These are phyloP conservation scores for Melopsittacus undulatus DNA, from an alignment of 2,797 vertebrate species.

Conservation along the genomic window DNA sequence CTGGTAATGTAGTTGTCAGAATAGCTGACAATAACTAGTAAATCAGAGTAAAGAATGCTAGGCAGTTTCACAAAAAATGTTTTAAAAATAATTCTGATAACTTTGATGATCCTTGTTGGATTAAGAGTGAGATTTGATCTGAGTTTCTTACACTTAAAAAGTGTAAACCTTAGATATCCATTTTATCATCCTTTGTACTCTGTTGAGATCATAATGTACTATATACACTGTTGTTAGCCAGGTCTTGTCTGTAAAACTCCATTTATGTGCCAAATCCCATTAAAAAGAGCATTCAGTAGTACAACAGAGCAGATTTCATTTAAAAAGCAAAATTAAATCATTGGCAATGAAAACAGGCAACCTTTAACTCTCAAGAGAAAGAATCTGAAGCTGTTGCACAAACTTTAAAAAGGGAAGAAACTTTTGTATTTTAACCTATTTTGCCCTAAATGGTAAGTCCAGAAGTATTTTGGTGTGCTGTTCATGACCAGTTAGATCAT, in stretches of 20 bases:
- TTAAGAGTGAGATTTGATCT: not conserved
- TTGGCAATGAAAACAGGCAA: constrained; percentile 5
- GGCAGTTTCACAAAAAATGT: not conserved
- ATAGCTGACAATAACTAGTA: not conserved
- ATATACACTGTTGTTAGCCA: not conserved
- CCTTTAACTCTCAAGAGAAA: not conserved
- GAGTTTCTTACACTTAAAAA: not conserved
- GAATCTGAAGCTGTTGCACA: not conserved
- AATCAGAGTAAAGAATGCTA: not conserved
- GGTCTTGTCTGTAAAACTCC: constrained; percentile 3
- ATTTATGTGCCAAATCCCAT: constrained; percentile 41
- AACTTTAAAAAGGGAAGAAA: constrained; percentile 26
- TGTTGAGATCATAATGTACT: constrained; percentile 29
- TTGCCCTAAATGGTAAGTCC: not conserved
- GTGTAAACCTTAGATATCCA: not conserved
- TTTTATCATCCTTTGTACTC: not conserved
- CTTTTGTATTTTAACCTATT: constrained; percentile 37
- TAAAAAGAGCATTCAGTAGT: not conserved
- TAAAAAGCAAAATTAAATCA: constrained; percentile 16
- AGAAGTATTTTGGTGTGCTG: not conserved
- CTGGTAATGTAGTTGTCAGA: not conserved
- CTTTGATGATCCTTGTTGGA: not conserved
- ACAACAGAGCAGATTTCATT: not conserved
- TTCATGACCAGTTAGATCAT: not conserved
- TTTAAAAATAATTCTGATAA: not conserved